Evolutionary conservation across 2,113 vertebrate species (phyloP).

Genomic region (Cygnus atratus): DNA sequence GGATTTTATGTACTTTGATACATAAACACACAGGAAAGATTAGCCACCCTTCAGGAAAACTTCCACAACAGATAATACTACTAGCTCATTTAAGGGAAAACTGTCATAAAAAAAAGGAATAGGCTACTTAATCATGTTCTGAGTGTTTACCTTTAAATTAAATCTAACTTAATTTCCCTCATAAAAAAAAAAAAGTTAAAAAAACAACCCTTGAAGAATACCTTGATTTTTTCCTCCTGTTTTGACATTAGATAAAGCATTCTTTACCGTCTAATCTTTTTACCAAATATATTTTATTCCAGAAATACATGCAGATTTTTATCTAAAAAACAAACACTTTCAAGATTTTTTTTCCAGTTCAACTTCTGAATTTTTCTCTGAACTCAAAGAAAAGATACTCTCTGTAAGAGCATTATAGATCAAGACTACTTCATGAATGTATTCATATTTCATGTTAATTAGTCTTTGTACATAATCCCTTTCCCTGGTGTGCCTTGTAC

Average conservation of each 20-base stretch:
- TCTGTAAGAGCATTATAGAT: conserved; percentile 74
- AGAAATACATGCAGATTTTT: neutral
- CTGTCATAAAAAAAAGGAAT: neutral
- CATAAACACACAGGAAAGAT: fast-evolving
- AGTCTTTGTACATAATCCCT: conserved; percentile 69
- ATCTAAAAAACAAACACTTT: conserved; percentile 16
- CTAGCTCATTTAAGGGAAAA: neutral
- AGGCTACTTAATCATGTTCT: neutral
- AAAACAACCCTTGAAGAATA: neutral
- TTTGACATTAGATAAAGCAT: neutral
- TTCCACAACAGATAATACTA: neutral
- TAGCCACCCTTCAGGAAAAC: neutral
- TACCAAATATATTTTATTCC: neutral
- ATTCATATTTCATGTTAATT: conserved; percentile 84
- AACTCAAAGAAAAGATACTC: conserved; percentile 63
- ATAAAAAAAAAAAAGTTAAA: neutral
- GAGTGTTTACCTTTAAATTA: neutral
- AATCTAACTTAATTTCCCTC: neutral
- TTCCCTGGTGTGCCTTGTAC: conserved; percentile 73
- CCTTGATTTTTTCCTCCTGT: neutral
- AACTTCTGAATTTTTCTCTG: conserved; percentile 64
- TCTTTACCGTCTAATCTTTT: neutral
- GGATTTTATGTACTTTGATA: neutral
- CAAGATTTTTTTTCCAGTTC: conserved; percentile 32
- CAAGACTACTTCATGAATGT: conserved; percentile 73